Base-by-base conservation (phyloP, 2,113 vertebrate species). In the Phrynosoma blainvillii region DNA sequence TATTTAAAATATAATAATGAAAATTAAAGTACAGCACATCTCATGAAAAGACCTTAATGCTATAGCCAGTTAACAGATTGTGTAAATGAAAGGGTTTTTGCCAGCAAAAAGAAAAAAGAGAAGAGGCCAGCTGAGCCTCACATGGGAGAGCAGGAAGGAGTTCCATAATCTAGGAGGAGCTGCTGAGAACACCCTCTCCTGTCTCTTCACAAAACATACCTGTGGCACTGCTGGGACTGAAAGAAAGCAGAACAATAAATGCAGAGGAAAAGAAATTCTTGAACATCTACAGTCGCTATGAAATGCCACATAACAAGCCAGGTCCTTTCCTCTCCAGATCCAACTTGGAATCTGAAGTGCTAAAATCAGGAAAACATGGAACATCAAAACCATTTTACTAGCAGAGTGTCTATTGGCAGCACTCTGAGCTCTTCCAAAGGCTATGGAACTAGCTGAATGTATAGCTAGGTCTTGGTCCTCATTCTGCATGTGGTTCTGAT, bases 371-470 rank as follows among this genome's bases (percentile, higher is more conserved):
- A 73, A 73, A 84, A 56, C 20, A 74, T 36, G 70, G 27, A 36
- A 12, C 42, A 25, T 54, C 27, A 70, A 86, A 32, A 30, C 30
- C 68, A 65, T 47, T 80, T 10, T 78, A 62, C 7, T 12, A 3
- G 2, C 1, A 0, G 0, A 4, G 6, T 82, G 27, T 47, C 84
- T 84, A 84, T 0, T 0, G 79, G 40, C 25, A 83, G 0, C 66
- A 47, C 65, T 0, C 0, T 5, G 59, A 77, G 52, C 2, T n/a
- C 59, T 32, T 76, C 30, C 40, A 54, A 25, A 54, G 30, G 42
- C 30, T 54, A 56, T 32, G 65, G 30, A 79, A 25, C 68, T 12
- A 68, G 62, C 13, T 68, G 23, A 40, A 74, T 18, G 56, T 54
- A 52, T 27, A 5, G 9, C 32, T 8, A 65, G 0, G 0, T 23